Evolutionary conservation across 2,113 vertebrate species (phyloP).

Genomic region (Oxygymnocypris stewartii): DNA sequence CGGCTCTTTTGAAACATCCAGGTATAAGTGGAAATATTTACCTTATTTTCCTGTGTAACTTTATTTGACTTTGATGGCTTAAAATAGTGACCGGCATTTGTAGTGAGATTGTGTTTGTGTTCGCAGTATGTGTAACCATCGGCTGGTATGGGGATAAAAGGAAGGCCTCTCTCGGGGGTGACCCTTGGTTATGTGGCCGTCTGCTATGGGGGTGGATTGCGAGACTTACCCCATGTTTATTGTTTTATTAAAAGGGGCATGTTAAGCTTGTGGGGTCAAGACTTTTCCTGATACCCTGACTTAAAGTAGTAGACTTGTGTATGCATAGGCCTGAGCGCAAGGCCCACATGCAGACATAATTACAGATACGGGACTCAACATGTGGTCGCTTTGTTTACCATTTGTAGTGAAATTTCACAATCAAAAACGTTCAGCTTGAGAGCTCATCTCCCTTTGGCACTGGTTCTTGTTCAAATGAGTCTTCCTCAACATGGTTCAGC

Average conservation of each 20-base stretch:
- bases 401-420: constrained; percentile 14
- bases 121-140: constrained; percentile 24
- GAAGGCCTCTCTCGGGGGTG: constrained; percentile 46
- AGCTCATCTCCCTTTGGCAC: constrained; percentile 9
- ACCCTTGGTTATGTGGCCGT: constrained; percentile 49
- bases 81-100: constrained; percentile 25
- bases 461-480: background rate
- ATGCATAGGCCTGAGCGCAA: constrained; percentile 27
- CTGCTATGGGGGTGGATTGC: constrained; percentile 57
- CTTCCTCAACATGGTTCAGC: constrained; percentile 20
- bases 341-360: constrained; percentile 1
- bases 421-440: constrained; percentile 10
- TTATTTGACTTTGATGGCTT: constrained; percentile 10
- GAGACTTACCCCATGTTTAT: constrained; percentile 71
- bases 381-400: constrained; percentile 15
- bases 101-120: background rate
- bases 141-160: constrained; percentile 54
- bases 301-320: constrained; percentile 56
- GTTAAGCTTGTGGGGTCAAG: constrained; percentile 69
- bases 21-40: constrained; percentile 49
- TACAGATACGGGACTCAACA: constrained; percentile 11
- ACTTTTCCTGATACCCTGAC: constrained; percentile 67
- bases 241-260: constrained; percentile 76
- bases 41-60: background rate
- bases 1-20: constrained; percentile 54